A percentile compares a stretch with the other conserved stretches of the same genome.
Evolutionary conservation across 2,113 vertebrate genomes (phyloP).

Genomic region (Ptyas mucosa): DNA sequence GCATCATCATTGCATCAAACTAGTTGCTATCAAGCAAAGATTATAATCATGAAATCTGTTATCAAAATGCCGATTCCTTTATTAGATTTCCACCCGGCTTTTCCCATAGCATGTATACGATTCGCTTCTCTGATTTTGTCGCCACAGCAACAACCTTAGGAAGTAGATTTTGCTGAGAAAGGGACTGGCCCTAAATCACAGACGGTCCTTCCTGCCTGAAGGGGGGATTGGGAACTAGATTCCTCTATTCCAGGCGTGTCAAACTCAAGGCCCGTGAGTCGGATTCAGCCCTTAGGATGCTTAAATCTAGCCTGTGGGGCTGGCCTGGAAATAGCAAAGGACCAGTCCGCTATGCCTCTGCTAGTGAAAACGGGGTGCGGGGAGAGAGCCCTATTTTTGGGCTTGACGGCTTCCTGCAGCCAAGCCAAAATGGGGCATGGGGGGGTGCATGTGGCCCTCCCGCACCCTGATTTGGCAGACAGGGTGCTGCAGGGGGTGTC

Average conservation of each 20-base stretch:
- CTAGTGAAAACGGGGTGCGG: no score
- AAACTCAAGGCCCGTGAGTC: no score
- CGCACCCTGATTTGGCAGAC: no score
- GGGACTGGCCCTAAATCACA: background rate
- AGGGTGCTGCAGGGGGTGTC: no score
- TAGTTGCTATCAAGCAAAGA: background rate
- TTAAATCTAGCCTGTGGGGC: no score
- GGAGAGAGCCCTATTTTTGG: no score
- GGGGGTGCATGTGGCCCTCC: accelerated
- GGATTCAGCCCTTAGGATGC: no score
- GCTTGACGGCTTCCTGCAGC: no score
- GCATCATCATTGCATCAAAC: background rate
- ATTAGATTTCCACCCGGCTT: background rate
- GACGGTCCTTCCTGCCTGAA: background rate
- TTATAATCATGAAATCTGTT: background rate
- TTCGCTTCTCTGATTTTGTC: background rate
- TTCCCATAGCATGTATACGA: background rate
- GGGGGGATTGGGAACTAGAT: background rate
- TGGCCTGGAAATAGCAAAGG: no score
- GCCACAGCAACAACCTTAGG: background rate
- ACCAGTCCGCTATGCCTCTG: no score
- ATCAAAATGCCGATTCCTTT: background rate
- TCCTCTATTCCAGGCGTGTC: background rate
- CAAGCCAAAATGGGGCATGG: no score
- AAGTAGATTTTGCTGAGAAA: background rate